Conservation (phyloP, 2,888 invertebrate species). For the Latheticus oryzae region DNA sequence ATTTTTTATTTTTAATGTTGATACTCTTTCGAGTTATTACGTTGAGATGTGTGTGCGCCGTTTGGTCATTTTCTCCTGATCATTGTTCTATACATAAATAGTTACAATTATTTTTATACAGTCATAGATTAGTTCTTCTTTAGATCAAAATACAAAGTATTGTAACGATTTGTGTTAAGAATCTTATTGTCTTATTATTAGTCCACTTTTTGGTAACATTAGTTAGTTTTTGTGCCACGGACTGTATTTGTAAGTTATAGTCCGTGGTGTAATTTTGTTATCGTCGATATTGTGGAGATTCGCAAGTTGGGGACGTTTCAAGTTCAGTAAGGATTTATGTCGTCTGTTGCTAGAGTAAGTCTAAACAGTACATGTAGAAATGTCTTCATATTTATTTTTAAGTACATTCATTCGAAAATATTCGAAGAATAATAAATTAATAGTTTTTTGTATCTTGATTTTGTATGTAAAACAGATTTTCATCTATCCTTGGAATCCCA, state of each 20-base stretch:
- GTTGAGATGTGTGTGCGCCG: constrained; percentile 34
- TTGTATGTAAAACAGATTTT: too few relatives aligned
- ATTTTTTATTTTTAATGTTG: constrained; percentile 32
- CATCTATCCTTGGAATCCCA: too few relatives aligned
- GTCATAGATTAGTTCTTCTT: constrained; percentile 3
- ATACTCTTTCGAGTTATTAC: too few relatives aligned
- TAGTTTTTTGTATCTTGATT: too few relatives aligned
- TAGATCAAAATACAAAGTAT: constrained; percentile 10
- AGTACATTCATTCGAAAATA: constrained; percentile 48
- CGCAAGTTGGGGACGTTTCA: constrained; percentile 55
- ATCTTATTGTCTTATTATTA: constrained; percentile 43
- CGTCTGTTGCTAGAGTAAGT: constrained; percentile 56
- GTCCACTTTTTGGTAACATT: constrained; percentile 49
- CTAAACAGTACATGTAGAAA: constrained; percentile 53
- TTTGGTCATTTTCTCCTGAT: constrained; percentile 39
- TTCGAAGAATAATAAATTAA: too few relatives aligned
- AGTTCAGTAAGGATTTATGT: constrained; percentile 53
- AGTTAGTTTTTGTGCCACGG: constrained; percentile 56
- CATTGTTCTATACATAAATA: constrained; percentile 41
- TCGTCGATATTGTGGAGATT: constrained; percentile 54
- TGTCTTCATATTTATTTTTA: constrained; percentile 45
- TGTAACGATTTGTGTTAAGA: constrained; percentile 39
- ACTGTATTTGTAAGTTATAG: constrained; percentile 67
- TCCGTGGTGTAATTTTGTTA: constrained; percentile 59
- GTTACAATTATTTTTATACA: constrained; percentile 39